phyloP scores from a whole-genome alignment of 2,888 invertebrate species.

The Microctonus brassicae region DNA sequence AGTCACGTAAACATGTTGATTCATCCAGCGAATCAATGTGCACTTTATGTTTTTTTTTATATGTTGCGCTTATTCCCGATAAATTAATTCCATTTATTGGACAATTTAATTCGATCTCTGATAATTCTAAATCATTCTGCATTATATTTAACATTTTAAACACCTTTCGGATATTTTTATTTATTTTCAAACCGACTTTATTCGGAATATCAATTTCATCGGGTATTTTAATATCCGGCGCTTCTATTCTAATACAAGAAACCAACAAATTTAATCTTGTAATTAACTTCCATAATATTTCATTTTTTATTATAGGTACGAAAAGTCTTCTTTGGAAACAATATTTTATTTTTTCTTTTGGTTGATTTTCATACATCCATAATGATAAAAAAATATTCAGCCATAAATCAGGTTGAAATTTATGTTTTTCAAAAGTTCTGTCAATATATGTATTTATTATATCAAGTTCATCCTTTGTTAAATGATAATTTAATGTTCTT shows the following conservation, averaged over 20 bases:
- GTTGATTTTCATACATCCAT: constrained; percentile 67
- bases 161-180: constrained; percentile 55
- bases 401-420: constrained; percentile 55
- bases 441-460: constrained; percentile 34
- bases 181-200: constrained; percentile 46
- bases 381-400: constrained; percentile 65
- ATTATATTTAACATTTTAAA: constrained; percentile 53
- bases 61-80: constrained; percentile 46
- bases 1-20: constrained; percentile 65
- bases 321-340: constrained; percentile 36
- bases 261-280: constrained; percentile 64
- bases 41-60: constrained; percentile 54
- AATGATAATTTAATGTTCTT: constrained; percentile 61
- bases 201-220: constrained; percentile 50
- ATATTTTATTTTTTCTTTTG: constrained; percentile 43
- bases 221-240: constrained; percentile 58
- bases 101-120: constrained; percentile 54
- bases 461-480: constrained; percentile 47
- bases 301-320: constrained; percentile 20
- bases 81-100: constrained; percentile 46
- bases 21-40: constrained; percentile 70
- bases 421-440: constrained; percentile 49
- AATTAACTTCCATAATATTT: constrained; percentile 44
- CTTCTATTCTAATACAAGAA: constrained; percentile 66
- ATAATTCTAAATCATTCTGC: constrained; percentile 48